These are phyloP conservation scores for Himalopsyche japonica DNA, from an alignment of 2,888 invertebrate genomes.

Conservation along the genomic window DNA sequence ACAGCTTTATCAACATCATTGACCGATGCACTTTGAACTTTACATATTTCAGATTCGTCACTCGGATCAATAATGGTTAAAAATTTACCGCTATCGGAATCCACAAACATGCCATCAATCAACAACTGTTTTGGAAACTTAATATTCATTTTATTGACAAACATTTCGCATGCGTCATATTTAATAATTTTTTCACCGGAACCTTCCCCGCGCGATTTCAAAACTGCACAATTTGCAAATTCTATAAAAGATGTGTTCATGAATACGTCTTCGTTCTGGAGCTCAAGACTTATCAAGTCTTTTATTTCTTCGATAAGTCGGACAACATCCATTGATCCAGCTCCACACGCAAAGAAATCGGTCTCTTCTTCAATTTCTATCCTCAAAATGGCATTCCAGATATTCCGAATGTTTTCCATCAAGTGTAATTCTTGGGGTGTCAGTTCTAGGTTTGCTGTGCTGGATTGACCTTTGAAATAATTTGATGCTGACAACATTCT, in stretches of 20 bases:
- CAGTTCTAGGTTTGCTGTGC: slow-evolving; percentile 64
- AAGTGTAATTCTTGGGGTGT: slow-evolving; percentile 74
- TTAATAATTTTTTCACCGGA: slow-evolving; percentile 59
- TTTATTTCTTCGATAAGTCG: slow-evolving; percentile 91
- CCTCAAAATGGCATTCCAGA: slow-evolving; percentile 87
- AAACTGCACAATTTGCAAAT: slow-evolving; percentile 71
- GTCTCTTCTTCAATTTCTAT: slow-evolving; percentile 74
- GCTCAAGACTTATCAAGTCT: slow-evolving; percentile 72
- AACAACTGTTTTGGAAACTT: slow-evolving; percentile 89
- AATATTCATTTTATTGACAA: slow-evolving; percentile 82
- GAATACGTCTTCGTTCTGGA: slow-evolving; percentile 90
- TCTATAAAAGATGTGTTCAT: slow-evolving; percentile 89
- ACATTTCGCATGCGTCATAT: slow-evolving; percentile 75
- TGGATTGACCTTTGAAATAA: slow-evolving; percentile 70
- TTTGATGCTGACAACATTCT: slow-evolving; percentile 83
- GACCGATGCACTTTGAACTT: slow-evolving; percentile 71
- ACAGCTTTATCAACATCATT: slow-evolving; percentile 89
- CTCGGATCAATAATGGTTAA: slow-evolving; percentile 79
- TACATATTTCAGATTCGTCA: slow-evolving; percentile 78
- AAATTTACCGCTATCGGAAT: slow-evolving; percentile 69
- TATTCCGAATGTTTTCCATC: slow-evolving; percentile 64
- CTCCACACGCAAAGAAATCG: slow-evolving; percentile 93
- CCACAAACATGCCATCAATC: slow-evolving; percentile 86
- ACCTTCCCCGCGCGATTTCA: slow-evolving; percentile 68
- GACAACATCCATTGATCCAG: slow-evolving; percentile 98